phyloP scores from a whole-genome alignment of 2,113 vertebrate species.

The Isurus oxyrinchus region DNA sequence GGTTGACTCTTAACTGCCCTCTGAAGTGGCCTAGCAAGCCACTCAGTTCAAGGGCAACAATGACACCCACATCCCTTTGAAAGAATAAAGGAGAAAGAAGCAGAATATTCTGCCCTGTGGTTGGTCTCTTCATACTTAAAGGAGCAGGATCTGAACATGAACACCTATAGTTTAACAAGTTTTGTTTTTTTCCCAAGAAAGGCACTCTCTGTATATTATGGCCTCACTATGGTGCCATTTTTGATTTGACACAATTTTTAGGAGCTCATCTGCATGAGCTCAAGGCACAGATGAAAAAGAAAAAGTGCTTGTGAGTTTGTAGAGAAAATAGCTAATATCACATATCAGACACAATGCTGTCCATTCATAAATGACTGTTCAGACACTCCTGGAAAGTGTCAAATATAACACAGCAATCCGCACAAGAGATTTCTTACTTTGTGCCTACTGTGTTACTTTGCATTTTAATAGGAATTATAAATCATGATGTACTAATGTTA shows the following conservation, averaged over 20 bases:
- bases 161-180: neutral
- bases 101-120: neutral
- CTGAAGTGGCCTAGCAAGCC: no score
- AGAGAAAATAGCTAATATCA: neutral
- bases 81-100: no score
- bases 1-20: no score
- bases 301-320: neutral
- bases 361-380: neutral
- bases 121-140: neutral
- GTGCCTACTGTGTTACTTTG: slow-evolving; percentile 34
- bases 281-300: neutral
- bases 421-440: slow-evolving; percentile 22
- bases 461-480: slow-evolving; percentile 36
- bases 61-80: no score
- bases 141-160: neutral
- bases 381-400: neutral
- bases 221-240: neutral
- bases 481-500: slow-evolving; percentile 38
- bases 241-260: neutral
- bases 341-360: neutral
- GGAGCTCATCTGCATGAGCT: neutral
- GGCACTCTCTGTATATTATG: neutral
- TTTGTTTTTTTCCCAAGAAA: neutral
- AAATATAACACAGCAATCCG: neutral
- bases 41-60: no score